These are phyloP conservation scores for Coregonus suidteri DNA, from an alignment of 2,797 vertebrate genomes.

Conservation along the genomic window DNA sequence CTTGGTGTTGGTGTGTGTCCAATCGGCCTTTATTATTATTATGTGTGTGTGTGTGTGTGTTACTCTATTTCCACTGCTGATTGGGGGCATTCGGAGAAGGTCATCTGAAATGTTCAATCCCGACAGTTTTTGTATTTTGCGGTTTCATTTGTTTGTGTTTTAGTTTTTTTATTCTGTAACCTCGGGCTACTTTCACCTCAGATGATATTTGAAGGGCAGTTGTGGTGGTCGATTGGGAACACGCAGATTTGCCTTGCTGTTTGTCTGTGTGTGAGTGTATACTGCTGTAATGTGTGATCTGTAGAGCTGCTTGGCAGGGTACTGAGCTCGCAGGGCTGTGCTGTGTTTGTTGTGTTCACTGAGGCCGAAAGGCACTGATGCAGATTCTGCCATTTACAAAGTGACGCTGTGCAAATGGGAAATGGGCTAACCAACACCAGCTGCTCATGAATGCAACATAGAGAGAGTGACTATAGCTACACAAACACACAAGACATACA, in stretches of 20 bases:
- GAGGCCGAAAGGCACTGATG: conserved; percentile 55
- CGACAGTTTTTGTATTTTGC: conserved; percentile 21
- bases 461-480: not conserved
- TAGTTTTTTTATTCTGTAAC: conserved; percentile 26
- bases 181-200: conserved; percentile 36
- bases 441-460: conserved; percentile 57
- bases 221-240: conserved; percentile 47
- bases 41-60: not conserved
- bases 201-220: conserved; percentile 52
- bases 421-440: conserved; percentile 63
- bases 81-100: conserved; percentile 48
- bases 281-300: conserved; percentile 39
- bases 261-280: conserved; percentile 29
- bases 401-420: conserved; percentile 56
- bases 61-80: conserved; percentile 6
- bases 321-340: conserved; percentile 29
- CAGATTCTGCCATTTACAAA: conserved; percentile 70
- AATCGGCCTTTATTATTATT: conserved; percentile 15
- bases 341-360: conserved; percentile 47
- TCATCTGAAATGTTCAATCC: conserved; percentile 55
- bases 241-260: conserved; percentile 53
- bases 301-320: conserved; percentile 28
- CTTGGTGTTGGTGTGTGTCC: conserved; percentile 5
- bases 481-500: not conserved
- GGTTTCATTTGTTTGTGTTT: conserved; percentile 9